Evolutionary conservation across 1,140 invertebrate genomes (phyloP).

Genomic region (Heliconius eleuchia): DNA sequence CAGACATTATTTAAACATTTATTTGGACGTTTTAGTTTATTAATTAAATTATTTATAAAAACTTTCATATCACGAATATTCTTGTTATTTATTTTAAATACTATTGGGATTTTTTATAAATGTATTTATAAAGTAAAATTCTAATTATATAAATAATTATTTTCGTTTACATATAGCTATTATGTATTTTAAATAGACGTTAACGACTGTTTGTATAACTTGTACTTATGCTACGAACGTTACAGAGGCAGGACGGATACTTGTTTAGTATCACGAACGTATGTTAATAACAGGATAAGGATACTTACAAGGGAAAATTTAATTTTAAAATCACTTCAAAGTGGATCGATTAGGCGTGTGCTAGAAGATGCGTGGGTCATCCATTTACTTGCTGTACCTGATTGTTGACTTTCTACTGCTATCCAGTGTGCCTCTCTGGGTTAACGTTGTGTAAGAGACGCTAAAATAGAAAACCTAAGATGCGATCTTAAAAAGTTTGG

Average conservation of each 20-base stretch:
- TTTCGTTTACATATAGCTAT: not conserved
- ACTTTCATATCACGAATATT: too few species aligned
- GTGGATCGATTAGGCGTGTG: not conserved
- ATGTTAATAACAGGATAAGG: constrained; percentile 6
- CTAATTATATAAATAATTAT: not conserved
- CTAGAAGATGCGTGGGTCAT: constrained; percentile 49
- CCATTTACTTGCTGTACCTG: constrained; percentile 43
- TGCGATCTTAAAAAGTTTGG: constrained; percentile 18
- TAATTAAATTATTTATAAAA: not conserved
- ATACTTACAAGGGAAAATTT: not conserved
- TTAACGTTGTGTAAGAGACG: constrained; percentile 57
- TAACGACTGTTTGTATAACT: not conserved
- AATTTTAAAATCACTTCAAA: not conserved
- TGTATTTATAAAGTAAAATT: too few species aligned
- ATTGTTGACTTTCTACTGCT: constrained; percentile 60
- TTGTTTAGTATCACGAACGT: not conserved
- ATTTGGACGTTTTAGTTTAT: not conserved
- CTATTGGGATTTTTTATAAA: too few species aligned
- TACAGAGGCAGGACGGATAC: not conserved
- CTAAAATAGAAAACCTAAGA: constrained; percentile 66
- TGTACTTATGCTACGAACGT: not conserved
- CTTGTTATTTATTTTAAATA: too few species aligned
- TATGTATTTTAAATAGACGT: not conserved
- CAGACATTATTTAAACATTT: not conserved
- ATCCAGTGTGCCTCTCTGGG: constrained; percentile 48